Conservation (phyloP, 2,797 vertebrate genomes). For the Chelonia mydas region DNA sequence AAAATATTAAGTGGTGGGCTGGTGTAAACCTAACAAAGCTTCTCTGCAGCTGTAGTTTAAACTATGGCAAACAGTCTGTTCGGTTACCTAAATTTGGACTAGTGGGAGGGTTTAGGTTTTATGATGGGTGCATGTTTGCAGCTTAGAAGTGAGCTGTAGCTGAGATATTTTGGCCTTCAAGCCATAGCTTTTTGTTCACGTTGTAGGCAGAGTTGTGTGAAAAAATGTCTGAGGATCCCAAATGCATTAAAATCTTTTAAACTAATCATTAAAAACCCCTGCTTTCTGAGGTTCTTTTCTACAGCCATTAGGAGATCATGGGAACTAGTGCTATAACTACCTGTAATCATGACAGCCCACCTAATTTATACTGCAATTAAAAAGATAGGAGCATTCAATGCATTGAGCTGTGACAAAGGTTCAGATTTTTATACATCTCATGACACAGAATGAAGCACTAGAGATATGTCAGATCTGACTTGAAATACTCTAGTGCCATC, state of each 20-base stretch:
- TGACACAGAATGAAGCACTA: not conserved
- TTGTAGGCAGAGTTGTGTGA: not conserved
- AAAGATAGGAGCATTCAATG: not conserved
- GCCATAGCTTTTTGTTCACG: not conserved
- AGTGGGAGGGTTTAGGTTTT: not conserved
- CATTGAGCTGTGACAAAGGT: not conserved
- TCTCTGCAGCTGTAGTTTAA: not conserved
- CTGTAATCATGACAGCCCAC: not conserved
- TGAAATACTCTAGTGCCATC: conserved; percentile 72
- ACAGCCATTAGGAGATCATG: not conserved
- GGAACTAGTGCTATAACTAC: not conserved
- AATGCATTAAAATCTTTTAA: not conserved
- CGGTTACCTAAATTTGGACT: not conserved
- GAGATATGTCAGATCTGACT: conserved; percentile 8
- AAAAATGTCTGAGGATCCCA: not conserved
- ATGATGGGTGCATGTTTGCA: not conserved
- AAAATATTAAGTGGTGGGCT: not conserved
- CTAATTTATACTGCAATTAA: not conserved
- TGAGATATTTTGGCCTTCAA: not conserved
- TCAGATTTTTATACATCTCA: not conserved
- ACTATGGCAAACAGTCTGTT: not conserved
- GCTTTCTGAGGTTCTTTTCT: not conserved
- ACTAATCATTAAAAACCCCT: not conserved
- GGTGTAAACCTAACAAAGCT: not conserved
- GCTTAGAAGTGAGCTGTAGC: not conserved